Percentiles rank a stretch among this genome's conserved stretches.
phyloP scores from a whole-genome alignment of 2,113 vertebrate genomes.

The Opisthocomus hoazin region DNA sequence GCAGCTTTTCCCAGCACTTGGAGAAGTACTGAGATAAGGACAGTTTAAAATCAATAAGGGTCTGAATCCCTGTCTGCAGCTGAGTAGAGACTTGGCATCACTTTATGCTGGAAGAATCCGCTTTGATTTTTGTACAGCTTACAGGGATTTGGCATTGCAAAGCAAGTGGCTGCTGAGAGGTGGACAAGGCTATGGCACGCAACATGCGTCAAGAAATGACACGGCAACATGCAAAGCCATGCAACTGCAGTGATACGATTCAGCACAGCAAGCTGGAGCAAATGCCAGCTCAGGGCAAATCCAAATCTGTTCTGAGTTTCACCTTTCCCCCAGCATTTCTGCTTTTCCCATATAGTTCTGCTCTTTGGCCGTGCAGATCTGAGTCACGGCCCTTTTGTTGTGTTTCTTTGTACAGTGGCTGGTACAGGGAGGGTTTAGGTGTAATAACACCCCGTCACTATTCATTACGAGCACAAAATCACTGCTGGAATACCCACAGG shows the following conservation, averaged over 20 bases:
- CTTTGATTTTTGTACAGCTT: not conserved
- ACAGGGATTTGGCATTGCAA: not conserved
- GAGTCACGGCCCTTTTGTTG: not conserved
- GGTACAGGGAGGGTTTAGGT: not conserved
- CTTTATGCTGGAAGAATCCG: not conserved
- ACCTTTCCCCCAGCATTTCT: not conserved
- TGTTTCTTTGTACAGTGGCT: not conserved
- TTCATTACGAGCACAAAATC: not conserved
- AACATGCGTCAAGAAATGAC: not conserved
- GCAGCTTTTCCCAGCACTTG: not conserved
- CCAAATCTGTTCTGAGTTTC: not conserved
- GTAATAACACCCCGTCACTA: constrained; percentile 7
- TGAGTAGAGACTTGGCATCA: not conserved
- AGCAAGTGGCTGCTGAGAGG: not conserved
- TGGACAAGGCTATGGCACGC: not conserved
- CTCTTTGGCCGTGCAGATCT: not conserved
- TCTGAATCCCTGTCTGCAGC: not conserved
- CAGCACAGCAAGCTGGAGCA: not conserved
- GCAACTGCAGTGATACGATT: rapidly evolving
- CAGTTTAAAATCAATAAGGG: not conserved
- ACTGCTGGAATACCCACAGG: not conserved
- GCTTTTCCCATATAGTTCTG: not conserved
- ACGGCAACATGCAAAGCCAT: not conserved
- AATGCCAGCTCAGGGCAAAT: not conserved
- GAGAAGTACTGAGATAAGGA: not conserved